A percentile compares a stretch with the other conserved stretches of the same genome.
Conservation (phyloP, 1,140 invertebrate genomes). For the Lordiphosa collinella region DNA sequence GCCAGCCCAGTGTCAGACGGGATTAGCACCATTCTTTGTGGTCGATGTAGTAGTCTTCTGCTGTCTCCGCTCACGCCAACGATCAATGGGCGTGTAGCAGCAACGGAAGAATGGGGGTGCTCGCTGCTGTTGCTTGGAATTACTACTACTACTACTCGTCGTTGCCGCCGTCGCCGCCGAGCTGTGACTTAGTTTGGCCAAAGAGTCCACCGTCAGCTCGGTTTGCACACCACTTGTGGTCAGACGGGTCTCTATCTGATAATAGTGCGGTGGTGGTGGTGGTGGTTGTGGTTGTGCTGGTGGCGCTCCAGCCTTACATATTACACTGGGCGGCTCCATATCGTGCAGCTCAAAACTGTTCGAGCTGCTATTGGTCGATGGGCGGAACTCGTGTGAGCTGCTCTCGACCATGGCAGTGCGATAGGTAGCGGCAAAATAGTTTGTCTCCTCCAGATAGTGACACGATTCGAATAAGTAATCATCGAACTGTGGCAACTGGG, state of each 20-base stretch:
- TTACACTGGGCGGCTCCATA: conserved; percentile 62
- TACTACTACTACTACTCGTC: conserved; percentile 9
- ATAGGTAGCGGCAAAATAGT: conserved; percentile 78
- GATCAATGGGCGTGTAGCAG: conserved; percentile 76
- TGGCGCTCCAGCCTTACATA: conserved; percentile 62
- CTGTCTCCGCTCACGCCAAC: conserved; percentile 70
- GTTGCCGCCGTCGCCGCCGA: not conserved
- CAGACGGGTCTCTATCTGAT: conserved; percentile 56
- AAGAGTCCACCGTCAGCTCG: conserved; percentile 64
- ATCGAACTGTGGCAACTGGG: conserved; percentile 64
- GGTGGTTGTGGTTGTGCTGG: not conserved
- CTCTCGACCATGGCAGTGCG: conserved; percentile 79
- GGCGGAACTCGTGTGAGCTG: conserved; percentile 74
- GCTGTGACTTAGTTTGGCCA: conserved; percentile 51
- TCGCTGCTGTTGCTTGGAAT: conserved; percentile 25
- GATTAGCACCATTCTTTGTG: conserved; percentile 43
- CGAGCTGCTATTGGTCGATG: conserved; percentile 69
- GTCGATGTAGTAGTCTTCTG: conserved; percentile 34
- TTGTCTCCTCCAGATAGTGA: conserved; percentile 75
- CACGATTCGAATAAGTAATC: conserved; percentile 78
- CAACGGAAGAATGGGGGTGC: conserved; percentile 71
- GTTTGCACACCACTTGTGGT: conserved; percentile 75
- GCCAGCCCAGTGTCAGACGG: conserved; percentile 61
- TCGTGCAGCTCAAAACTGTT: conserved; percentile 74
- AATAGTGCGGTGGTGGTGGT: conserved; percentile 19